phyloP scores from a whole-genome alignment of 2,113 vertebrate species.

The Brachyhypopomus gauderio region DNA sequence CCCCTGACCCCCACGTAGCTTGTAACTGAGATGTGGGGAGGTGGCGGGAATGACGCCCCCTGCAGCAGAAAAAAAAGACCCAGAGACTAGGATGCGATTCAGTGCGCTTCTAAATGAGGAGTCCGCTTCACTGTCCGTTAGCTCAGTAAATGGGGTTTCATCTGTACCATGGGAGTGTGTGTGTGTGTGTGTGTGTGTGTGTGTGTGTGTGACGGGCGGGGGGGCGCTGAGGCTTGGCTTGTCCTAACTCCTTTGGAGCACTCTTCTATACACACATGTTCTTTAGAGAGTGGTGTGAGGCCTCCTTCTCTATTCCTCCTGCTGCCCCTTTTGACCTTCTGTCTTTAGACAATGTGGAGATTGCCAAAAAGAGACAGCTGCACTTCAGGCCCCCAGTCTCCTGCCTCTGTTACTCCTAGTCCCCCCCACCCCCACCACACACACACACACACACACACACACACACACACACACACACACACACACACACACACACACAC shows the following conservation, averaged over 20 bases:
- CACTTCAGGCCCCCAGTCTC: slow-evolving; percentile 55
- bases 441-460: neutral
- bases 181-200: slow-evolving; percentile 20
- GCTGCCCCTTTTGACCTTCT: slow-evolving; percentile 61
- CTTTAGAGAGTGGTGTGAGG: slow-evolving; percentile 49
- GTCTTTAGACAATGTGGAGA: slow-evolving; percentile 58
- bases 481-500: too few species aligned
- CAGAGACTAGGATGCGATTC: slow-evolving; percentile 38
- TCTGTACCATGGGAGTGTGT: slow-evolving; percentile 26
- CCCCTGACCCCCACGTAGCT: slow-evolving; percentile 69
- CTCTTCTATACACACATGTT: slow-evolving; percentile 52
- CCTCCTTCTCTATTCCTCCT: slow-evolving; percentile 60
- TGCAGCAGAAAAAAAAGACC: slow-evolving; percentile 24
- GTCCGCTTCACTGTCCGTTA: slow-evolving; percentile 42
- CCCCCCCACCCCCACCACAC: slow-evolving; percentile 29
- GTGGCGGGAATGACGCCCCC: slow-evolving; percentile 25
- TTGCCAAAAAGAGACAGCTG: slow-evolving; percentile 61
- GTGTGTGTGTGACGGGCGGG: slow-evolving; percentile 40
- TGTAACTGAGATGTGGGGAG: slow-evolving; percentile 48
- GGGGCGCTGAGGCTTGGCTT: slow-evolving; percentile 41
- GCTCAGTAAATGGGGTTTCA: slow-evolving; percentile 44
- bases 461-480: slow-evolving; percentile 10
- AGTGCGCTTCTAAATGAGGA: slow-evolving; percentile 44
- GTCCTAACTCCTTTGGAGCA: slow-evolving; percentile 49
- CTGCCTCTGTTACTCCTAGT: slow-evolving; percentile 47